phyloP scores from a whole-genome alignment of 2,113 vertebrate species.

The Phasianus colchicus region DNA sequence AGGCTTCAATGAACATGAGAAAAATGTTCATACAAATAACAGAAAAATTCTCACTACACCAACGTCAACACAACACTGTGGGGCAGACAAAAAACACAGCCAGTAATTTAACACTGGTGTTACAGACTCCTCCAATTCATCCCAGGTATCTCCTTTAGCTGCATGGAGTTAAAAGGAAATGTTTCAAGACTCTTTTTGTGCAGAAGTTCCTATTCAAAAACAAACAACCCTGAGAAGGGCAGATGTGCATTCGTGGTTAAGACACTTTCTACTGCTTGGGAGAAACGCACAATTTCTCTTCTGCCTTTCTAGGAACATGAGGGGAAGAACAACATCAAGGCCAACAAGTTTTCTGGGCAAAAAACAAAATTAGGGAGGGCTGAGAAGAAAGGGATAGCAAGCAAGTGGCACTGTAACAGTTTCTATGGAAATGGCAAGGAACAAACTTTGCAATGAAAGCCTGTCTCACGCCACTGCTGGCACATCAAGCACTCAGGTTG shows the following conservation, averaged over 20 bases:
- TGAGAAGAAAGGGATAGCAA: background rate
- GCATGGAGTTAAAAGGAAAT: background rate
- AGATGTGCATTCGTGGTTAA: background rate
- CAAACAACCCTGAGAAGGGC: background rate
- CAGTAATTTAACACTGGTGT: background rate
- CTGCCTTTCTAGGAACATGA: background rate
- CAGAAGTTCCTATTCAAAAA: background rate
- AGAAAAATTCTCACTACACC: background rate
- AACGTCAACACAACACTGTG: rapidly evolving
- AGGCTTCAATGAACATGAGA: rapidly evolving
- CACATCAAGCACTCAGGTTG: background rate
- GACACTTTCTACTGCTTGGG: background rate
- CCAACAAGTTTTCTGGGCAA: background rate
- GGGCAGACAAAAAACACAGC: background rate
- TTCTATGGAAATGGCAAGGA: background rate
- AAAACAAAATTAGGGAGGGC: background rate
- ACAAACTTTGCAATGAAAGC: background rate
- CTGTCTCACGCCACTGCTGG: background rate
- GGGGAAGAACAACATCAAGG: background rate
- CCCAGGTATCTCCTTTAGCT: background rate
- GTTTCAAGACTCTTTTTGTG: background rate
- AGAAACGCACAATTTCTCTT: background rate
- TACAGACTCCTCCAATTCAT: rapidly evolving
- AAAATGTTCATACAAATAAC: background rate
- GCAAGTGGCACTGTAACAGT: background rate